Conservation (phyloP, 2,797 vertebrate species). For the Triplophysa bombifrons region DNA sequence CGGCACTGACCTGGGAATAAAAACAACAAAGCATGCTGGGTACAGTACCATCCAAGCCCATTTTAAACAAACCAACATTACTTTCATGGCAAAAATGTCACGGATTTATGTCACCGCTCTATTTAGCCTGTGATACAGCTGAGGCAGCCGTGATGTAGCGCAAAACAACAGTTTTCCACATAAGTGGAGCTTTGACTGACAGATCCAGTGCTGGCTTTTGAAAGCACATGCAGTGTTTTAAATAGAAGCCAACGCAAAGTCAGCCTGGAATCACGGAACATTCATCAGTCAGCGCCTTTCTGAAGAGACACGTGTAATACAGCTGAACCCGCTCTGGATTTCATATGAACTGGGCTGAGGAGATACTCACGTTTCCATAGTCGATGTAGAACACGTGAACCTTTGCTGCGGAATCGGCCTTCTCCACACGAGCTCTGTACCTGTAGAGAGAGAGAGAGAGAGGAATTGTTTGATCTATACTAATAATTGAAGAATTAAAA, state of each 20-base stretch:
- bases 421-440: conserved; percentile 96
- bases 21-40: conserved; percentile 21
- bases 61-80: conserved; percentile 22
- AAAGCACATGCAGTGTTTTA: conserved; percentile 30
- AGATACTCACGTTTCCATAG: conserved; percentile 94
- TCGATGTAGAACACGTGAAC: conserved; percentile 97
- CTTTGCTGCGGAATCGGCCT: conserved; percentile 85
- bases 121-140: conserved; percentile 5
- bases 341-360: conserved; percentile 19
- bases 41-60: conserved; percentile 1
- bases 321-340: neutral
- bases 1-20: conserved; percentile 48
- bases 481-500: neutral
- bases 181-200: conserved; percentile 7
- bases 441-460: conserved; percentile 69
- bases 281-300: conserved; percentile 27
- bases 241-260: conserved; percentile 2
- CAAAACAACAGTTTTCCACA: conserved; percentile 10
- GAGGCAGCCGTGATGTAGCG: neutral
- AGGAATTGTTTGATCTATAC: conserved; percentile 65
- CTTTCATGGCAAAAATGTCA: neutral
- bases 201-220: conserved; percentile 19
- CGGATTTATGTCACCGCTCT: conserved; percentile 5
- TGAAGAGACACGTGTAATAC: neutral
- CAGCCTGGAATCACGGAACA: conserved; percentile 2